Evolutionary conservation across 2,888 invertebrate genomes (phyloP).

Genomic region (Philopedon plagiatum): DNA sequence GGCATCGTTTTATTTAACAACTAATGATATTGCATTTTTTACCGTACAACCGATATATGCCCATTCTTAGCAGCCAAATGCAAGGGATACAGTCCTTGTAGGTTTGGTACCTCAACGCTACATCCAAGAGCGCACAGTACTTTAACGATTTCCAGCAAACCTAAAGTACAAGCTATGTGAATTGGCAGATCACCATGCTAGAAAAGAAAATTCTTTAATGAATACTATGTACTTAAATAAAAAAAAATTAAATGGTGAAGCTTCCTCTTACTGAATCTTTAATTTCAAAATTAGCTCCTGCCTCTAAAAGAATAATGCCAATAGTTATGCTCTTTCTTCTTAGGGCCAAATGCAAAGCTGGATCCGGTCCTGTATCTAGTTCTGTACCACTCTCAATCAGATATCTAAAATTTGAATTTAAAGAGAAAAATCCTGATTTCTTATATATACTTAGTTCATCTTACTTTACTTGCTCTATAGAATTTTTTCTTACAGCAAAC

Average conservation of each 20-base stretch:
- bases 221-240: too few species aligned
- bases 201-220: too few species aligned
- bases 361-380: constrained; percentile 66
- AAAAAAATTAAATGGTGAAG: too few species aligned
- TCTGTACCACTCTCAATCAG: constrained; percentile 66
- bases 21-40: too few species aligned
- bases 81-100: constrained; percentile 75
- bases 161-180: constrained; percentile 73
- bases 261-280: constrained; percentile 70
- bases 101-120: constrained; percentile 76
- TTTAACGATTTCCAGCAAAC: constrained; percentile 72
- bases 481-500: constrained; percentile 63
- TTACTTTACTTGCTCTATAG: constrained; percentile 64
- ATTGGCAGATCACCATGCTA: constrained; percentile 75
- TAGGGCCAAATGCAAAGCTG: constrained; percentile 76
- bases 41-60: constrained; percentile 79
- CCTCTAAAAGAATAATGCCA: constrained; percentile 74
- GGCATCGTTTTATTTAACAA: too few species aligned
- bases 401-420: constrained; percentile 62
- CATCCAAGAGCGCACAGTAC: constrained; percentile 74
- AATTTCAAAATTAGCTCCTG: constrained; percentile 74
- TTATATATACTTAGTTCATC: not conserved
- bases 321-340: constrained; percentile 72
- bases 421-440: too few species aligned
- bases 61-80: constrained; percentile 82